A percentile compares a stretch with the other conserved stretches of the same genome.
phyloP scores from a whole-genome alignment of 1,140 invertebrate species.

The Adelges cooleyi region DNA sequence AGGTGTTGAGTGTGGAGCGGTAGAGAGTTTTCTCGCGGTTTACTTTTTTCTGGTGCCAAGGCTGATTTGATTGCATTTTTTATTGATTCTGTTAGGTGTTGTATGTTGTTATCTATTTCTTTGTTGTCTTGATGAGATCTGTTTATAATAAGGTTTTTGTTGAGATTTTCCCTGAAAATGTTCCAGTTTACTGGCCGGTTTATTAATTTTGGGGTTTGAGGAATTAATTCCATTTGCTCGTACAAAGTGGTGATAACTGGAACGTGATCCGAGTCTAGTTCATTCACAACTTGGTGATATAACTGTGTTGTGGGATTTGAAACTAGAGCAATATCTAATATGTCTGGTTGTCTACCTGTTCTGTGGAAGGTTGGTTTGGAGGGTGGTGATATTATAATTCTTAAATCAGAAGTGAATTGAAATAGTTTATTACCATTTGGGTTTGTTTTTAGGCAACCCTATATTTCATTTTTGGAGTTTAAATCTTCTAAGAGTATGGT shows the following conservation, averaged over 20 bases:
- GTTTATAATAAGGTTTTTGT: background rate
- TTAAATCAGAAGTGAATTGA: background rate
- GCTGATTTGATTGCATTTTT: background rate
- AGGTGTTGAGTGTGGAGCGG: background rate
- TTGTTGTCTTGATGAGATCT: background rate
- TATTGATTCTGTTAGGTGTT: background rate
- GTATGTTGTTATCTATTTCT: background rate
- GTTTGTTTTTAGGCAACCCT: background rate
- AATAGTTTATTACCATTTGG: background rate
- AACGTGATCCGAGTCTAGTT: background rate
- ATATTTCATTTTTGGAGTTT: background rate
- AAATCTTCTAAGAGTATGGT: conserved; percentile 4
- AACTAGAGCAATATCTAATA: background rate
- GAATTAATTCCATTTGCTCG: background rate
- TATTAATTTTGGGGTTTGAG: background rate
- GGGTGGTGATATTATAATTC: background rate
- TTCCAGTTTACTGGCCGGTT: background rate
- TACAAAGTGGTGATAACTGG: background rate
- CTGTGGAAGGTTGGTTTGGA: background rate
- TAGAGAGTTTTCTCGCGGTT: background rate
- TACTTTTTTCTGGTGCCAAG: background rate
- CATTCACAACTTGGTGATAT: background rate
- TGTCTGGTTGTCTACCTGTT: background rate
- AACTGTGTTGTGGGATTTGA: background rate
- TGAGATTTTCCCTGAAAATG: background rate